Percentiles rank a stretch among this genome's conserved stretches.
These are phyloP conservation scores for Oreohelix idahoensis DNA, from an alignment of 1,140 invertebrate species.

Conservation along the genomic window DNA sequence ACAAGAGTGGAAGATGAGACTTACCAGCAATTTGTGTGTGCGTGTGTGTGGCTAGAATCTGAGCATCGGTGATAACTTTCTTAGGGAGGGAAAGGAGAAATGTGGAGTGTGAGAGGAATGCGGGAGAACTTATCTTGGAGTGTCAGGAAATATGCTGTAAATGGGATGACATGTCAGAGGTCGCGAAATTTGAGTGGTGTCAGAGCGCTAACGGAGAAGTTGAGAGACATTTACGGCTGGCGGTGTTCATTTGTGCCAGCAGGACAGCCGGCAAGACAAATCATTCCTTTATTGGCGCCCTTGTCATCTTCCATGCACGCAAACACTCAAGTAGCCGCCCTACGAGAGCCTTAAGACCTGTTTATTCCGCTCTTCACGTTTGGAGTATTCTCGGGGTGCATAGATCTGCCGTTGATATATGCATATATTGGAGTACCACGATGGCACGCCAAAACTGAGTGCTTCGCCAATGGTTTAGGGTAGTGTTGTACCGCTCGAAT, in stretches of 20 bases:
- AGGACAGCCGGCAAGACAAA: not conserved
- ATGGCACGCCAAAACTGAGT: no score
- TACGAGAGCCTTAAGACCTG: not conserved
- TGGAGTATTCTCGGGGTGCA: no score
- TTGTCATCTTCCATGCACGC: not conserved
- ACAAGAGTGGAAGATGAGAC: no score
- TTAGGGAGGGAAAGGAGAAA: no score
- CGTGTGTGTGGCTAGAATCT: no score
- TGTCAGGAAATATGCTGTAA: not conserved
- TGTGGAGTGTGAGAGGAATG: not conserved
- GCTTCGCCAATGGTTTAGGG: no score
- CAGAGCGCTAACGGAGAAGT: not conserved
- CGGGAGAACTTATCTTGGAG: not conserved
- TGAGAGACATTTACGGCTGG: slow-evolving; percentile 26
- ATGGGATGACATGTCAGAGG: not conserved
- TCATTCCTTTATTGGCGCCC: not conserved
- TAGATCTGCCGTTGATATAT: no score
- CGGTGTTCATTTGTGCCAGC: not conserved
- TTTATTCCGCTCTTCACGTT: no score
- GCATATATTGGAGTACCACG: no score
- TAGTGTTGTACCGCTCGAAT: no score
- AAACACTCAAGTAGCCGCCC: not conserved
- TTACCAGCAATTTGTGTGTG: no score
- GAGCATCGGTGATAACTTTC: no score
- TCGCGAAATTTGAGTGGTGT: slow-evolving; percentile 15